Evolutionary conservation across 2,888 invertebrate genomes (phyloP).

Genomic region (Diarsia rubi): DNA sequence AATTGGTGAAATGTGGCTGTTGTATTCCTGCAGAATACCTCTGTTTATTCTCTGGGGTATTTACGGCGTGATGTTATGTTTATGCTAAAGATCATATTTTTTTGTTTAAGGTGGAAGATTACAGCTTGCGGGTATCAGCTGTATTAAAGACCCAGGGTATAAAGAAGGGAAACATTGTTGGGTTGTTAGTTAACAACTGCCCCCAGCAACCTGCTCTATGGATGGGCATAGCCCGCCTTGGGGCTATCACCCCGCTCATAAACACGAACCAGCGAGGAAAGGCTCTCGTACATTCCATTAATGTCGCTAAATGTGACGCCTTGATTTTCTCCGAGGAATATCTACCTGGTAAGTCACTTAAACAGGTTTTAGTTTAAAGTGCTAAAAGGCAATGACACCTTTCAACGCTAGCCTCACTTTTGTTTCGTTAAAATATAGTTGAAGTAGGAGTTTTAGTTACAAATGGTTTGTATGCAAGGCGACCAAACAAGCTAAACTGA

Average conservation of each 20-base stretch:
- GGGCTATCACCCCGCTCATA: constrained; percentile 96
- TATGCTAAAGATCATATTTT: background rate
- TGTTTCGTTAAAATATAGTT: background rate
- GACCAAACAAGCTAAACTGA: too few relatives aligned
- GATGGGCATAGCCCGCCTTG: constrained; percentile 97
- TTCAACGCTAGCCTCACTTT: background rate
- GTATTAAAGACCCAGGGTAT: constrained; percentile 95
- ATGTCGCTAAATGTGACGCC: constrained; percentile 95
- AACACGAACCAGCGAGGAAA: constrained; percentile 97
- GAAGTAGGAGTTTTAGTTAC: background rate
- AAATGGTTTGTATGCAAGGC: background rate
- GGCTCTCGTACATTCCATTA: constrained; percentile 97
- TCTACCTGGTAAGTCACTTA: constrained; percentile 89
- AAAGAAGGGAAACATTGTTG: constrained; percentile 96
- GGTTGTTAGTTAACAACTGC: constrained; percentile 97
- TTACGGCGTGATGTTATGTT: background rate
- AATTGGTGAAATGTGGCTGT: background rate
- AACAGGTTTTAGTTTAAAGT: constrained; percentile 34
- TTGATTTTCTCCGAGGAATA: constrained; percentile 95
- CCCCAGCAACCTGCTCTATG: constrained; percentile 97
- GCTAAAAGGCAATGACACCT: background rate
- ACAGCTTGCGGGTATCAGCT: constrained; percentile 96
- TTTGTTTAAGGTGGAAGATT: constrained; percentile 94
- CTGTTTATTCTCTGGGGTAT: background rate
- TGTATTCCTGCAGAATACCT: background rate